Conservation (phyloP, 30 jellyfish, hydroid and myxozoan genomes). For the Catostylus mosaicus region DNA sequence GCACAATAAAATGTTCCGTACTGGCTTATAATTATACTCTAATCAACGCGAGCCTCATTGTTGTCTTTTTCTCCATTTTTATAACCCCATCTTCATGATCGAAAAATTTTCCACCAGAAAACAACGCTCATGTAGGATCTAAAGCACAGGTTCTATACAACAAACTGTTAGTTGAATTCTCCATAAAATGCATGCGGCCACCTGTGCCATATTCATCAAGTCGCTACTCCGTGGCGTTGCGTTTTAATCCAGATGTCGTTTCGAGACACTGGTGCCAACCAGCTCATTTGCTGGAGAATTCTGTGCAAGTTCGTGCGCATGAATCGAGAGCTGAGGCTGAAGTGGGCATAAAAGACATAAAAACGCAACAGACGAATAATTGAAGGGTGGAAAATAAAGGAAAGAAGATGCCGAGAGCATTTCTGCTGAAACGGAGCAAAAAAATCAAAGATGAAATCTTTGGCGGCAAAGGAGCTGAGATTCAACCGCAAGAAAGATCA, state of each 20-base stretch:
- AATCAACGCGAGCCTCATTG: too few species aligned
- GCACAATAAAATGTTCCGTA: too few species aligned
- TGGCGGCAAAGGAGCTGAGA: constrained; percentile 44
- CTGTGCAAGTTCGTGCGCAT: constrained; percentile 18
- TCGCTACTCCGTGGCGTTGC: constrained; percentile 63
- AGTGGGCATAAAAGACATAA: background rate
- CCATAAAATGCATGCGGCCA: constrained; percentile 56
- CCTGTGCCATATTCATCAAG: constrained; percentile 51
- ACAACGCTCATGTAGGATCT: constrained; percentile 53
- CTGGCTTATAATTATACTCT: too few species aligned
- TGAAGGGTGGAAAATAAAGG: background rate
- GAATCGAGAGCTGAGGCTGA: background rate
- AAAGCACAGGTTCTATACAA: constrained; percentile 76
- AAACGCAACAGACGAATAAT: too few species aligned
- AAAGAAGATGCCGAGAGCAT: constrained; percentile 83
- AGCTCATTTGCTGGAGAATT: constrained; percentile 74
- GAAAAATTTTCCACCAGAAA: constrained; percentile 8
- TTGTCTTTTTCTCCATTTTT: background rate
- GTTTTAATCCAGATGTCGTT: background rate
- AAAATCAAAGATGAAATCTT: constrained; percentile 23
- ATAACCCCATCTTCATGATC: background rate
- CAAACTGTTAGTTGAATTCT: constrained; percentile 70
- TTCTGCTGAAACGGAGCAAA: constrained; percentile 70
- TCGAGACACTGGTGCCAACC: constrained; percentile 18
- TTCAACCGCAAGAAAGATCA: constrained; percentile 71